Evolutionary conservation across 2,888 invertebrate species (phyloP).

Genomic region (Athripsodes cinereus): DNA sequence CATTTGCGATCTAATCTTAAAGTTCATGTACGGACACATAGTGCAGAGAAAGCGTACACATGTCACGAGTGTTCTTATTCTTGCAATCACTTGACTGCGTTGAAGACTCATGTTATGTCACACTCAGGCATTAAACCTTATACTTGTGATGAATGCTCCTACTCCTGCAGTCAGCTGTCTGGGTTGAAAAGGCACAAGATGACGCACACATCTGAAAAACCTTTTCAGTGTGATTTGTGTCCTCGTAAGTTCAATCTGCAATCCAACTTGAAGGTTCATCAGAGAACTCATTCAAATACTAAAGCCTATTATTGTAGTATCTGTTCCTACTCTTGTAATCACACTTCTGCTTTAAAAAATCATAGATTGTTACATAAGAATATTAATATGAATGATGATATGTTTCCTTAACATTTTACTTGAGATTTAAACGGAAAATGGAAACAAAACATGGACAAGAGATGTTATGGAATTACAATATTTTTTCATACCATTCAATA

Average conservation of each 20-base stretch:
- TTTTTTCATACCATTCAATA: too few relatives aligned
- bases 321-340: conserved; percentile 1
- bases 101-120: not conserved
- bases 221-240: not conserved
- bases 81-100: not conserved
- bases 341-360: not conserved
- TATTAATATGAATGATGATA: too few relatives aligned
- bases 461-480: too few relatives aligned
- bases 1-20: not conserved
- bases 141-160: not conserved
- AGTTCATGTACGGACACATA: not conserved
- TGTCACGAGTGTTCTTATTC: not conserved
- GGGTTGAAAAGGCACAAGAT: not conserved
- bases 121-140: not conserved
- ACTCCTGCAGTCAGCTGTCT: not conserved
- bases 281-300: not conserved
- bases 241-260: not conserved
- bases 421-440: too few relatives aligned
- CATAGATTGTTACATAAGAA: not conserved
- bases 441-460: too few relatives aligned
- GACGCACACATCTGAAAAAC: not conserved
- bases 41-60: not conserved
- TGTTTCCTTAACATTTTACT: too few relatives aligned
- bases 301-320: not conserved
- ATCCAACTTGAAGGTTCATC: not conserved